phyloP scores from a whole-genome alignment of 2,797 vertebrate genomes.

The Pseudopleuronectes americanus region DNA sequence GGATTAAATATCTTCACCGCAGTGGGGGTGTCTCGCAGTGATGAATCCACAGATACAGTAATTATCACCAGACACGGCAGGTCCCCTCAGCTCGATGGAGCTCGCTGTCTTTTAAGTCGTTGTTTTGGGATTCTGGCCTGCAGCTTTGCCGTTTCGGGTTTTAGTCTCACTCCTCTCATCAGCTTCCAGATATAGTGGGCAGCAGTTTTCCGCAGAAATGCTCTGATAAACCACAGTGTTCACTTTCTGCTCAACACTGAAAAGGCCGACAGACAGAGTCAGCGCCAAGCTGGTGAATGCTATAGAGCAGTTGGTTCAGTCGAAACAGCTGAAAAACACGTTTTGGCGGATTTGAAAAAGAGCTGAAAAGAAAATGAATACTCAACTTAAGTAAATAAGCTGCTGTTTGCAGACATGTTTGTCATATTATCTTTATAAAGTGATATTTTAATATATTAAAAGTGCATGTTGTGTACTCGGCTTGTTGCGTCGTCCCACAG shows the following conservation, averaged over 20 bases:
- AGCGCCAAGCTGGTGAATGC: too few relatives aligned
- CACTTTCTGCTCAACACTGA: background rate
- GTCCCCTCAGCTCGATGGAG: too few relatives aligned
- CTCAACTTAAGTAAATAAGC: background rate
- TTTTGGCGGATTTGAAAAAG: background rate
- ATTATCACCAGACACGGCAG: background rate
- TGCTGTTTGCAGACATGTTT: background rate
- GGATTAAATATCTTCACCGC: background rate
- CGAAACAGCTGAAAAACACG: too few relatives aligned
- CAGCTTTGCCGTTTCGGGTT: background rate
- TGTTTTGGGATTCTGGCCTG: background rate
- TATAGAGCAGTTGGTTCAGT: background rate
- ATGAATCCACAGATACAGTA: background rate
- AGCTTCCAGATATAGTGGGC: background rate
- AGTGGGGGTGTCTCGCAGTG: background rate
- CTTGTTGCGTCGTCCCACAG: too few relatives aligned
- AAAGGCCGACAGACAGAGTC: background rate
- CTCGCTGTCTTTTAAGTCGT: background rate
- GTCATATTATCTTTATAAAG: too few relatives aligned
- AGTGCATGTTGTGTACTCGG: too few relatives aligned
- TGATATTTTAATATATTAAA: too few relatives aligned
- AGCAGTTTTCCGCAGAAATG: background rate
- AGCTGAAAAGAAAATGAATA: background rate
- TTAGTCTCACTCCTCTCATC: slow-evolving; percentile 1
- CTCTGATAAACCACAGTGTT: background rate